Evolutionary conservation across 2,888 invertebrate species (phyloP).

Genomic region (Mallateleia sp.): DNA sequence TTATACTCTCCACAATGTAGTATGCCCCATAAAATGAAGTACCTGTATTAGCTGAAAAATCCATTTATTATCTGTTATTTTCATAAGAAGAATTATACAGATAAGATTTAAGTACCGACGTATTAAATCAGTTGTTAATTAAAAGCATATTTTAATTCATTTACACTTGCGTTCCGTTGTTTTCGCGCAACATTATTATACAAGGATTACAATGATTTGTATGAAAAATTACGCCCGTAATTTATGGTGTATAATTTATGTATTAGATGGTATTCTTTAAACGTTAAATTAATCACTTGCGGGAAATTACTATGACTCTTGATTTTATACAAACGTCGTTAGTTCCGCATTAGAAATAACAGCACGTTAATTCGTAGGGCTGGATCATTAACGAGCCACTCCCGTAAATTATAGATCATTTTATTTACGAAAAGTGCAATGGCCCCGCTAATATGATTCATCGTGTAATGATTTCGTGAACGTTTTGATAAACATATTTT

Average conservation of each 20-base stretch:
- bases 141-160: background rate
- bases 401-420: slow-evolving; percentile 51
- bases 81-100: background rate
- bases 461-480: background rate
- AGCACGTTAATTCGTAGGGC: slow-evolving; percentile 50
- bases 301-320: background rate
- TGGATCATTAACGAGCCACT: slow-evolving; percentile 57
- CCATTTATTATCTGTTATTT: slow-evolving; percentile 35
- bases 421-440: slow-evolving; percentile 49
- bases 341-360: slow-evolving; percentile 39
- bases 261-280: too few species aligned
- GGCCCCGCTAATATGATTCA: slow-evolving; percentile 24
- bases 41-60: slow-evolving; percentile 43
- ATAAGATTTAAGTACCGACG: background rate
- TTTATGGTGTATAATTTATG: too few species aligned
- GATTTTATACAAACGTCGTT: slow-evolving; percentile 25
- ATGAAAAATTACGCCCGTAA: too few species aligned
- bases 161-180: background rate
- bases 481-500: slow-evolving; percentile 26
- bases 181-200: too few species aligned
- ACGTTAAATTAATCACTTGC: background rate
- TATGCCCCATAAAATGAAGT: slow-evolving; percentile 54
- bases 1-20: slow-evolving; percentile 52
- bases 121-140: background rate
- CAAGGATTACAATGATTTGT: too few species aligned